phyloP scores from a whole-genome alignment of 2,113 vertebrate genomes.

The Poicephalus gulielmi region DNA sequence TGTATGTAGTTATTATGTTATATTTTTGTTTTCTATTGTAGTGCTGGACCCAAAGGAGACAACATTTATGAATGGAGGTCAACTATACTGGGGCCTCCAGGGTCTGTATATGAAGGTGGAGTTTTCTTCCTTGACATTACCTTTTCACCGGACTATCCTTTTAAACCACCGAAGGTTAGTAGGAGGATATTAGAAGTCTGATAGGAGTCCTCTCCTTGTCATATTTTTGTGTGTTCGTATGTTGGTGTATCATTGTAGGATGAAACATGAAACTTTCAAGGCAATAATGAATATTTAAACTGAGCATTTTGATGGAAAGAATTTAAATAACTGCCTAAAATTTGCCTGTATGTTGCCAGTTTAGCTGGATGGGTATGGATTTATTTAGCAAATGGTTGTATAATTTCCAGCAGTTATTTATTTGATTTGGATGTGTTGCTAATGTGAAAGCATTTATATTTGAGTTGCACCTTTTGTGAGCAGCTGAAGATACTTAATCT shows the following conservation, averaged over 20 bases:
- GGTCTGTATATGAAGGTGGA: slow-evolving; percentile 97
- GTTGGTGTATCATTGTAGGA: background rate
- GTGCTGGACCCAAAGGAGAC: slow-evolving; percentile 98
- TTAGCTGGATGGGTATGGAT: background rate
- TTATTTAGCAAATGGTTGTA: background rate
- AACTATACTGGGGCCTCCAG: slow-evolving; percentile 96
- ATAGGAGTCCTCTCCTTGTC: background rate
- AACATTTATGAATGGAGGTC: slow-evolving; percentile 99
- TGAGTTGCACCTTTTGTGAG: background rate
- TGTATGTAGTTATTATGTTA: slow-evolving; percentile 49
- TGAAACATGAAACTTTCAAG: background rate
- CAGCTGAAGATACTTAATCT: background rate
- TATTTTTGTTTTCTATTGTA: slow-evolving; percentile 78
- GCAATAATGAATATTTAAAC: background rate
- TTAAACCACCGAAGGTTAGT: slow-evolving; percentile 98
- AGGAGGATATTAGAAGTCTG: slow-evolving; percentile 32
- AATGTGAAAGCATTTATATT: background rate
- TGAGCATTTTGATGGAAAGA: background rate
- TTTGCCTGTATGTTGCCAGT: background rate
- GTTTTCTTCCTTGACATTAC: slow-evolving; percentile 99
- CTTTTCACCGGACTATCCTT: slow-evolving; percentile 98
- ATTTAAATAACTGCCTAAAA: background rate
- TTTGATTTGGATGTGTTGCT: background rate
- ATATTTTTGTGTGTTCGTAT: background rate
- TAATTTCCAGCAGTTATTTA: background rate